Base-by-base conservation (phyloP, 2,797 vertebrate species). In the Pelodytes ibericus region DNA sequence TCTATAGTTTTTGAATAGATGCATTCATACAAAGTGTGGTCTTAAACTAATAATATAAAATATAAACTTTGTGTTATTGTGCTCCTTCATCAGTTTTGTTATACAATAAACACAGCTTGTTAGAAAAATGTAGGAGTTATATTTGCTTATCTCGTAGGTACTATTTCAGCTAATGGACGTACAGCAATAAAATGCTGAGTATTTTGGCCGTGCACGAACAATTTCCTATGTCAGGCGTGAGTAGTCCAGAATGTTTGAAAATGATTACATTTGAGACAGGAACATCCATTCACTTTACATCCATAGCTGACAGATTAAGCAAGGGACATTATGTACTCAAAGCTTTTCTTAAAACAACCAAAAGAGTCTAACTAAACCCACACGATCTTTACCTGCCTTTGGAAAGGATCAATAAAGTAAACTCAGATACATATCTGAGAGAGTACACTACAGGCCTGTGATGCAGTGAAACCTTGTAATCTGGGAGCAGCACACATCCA, bases 391-490 rank as follows among this genome's bases (percentile, higher is more conserved):
- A 72, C 81, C 86, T 81, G 82, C 74, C 84, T 83, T 81, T 80
- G 80, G 83, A 81, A 74, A 73, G 86, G 86, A 89, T 90, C 89
- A 86, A 87, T 83, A 84, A 69, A 69, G 80, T 88, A 85, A 82
- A 87, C 89, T 84, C 72, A 83, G 86, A 83, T 87, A 82, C 74
- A 76, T 82, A 82, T 85, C 87, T 88, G 84, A 89, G 86, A 82
- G 83, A 85, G 86, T 87, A 84, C 86, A 87, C 81, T 69, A 76
- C 73, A 82, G 81, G 83, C 84, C 84, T 81, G 11, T 41, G 66
- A 63, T 64, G 41, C 25, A 51, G 11, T 27, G 25, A n/a, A 68
- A 15, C n/a, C n/a, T 6, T 22, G 51, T 47, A 67, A 67, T 44
- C 56, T 4, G 27, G 22, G 29, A 33, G 36, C 41, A 16, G 25